Base-by-base conservation (phyloP, 2,797 vertebrate genomes). In the Arctocebus calabarensis region DNA sequence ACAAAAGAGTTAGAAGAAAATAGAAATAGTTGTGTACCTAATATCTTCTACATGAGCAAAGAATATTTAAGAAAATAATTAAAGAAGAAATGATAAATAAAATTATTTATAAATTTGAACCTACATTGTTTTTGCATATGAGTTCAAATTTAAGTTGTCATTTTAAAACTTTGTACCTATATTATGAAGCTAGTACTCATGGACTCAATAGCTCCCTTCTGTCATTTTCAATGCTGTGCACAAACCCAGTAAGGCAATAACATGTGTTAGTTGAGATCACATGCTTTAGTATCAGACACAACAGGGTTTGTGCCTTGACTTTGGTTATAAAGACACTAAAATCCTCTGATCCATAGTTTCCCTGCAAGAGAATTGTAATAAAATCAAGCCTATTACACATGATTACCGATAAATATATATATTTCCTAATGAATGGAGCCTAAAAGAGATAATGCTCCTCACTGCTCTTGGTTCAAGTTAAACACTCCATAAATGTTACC, bases 1-100 rank as follows among this genome's bases (percentile, higher is more conserved):
- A 90, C 45, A 61, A 84, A 92, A 73, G 16, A 77, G 34, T 40
- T 70, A 64, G 37, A 43, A 87, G 20, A 75, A 75, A 90, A 90
- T 22, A 90, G 20, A 78, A 87, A 78, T 52, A 45, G 81, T 48
- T 78, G 52, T 34, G 3, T 52, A 57, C 25, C 64, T 93, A 74
- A 29, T 32, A 37, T 74, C 52, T 14, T 78, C 13, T 66, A 48
- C 1, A 10, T 40, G 29, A 32, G 14, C 48, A 90, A 61, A 82
- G 1, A 52, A 78, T 91, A 59, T 66, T n/a, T 34, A 40, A 48
- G 52, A 27, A 84, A 81, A 57, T 22, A 83, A 84, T 66, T 40
- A 83, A 85, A n/a, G 57, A 77, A 82, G 10, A 90, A 70, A 68
- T 29, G 22, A 74, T 34, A 78, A 61, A 74, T 34, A 78, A 61